Evolutionary conservation across 37 sponge, comb jelly and placozoan genomes (phyloP), one percentile per base, ranked within the genome.

Genomic region (Axinella damicornis): DNA sequence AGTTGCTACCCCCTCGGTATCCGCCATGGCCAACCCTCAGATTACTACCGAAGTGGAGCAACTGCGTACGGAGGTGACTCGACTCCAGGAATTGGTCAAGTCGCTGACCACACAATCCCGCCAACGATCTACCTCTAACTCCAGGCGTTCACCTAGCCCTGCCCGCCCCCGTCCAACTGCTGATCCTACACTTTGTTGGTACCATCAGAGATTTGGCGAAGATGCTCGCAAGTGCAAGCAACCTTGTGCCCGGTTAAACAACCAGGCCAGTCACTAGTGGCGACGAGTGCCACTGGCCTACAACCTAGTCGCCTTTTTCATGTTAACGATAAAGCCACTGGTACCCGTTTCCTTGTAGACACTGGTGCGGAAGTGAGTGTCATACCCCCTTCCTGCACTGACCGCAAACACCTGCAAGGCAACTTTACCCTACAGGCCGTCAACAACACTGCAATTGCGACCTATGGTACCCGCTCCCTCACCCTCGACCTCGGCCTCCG

Each of bases 261-360:
- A 14, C 69, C 36, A 36, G 82, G 87, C 91, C 86, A 81, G 91
- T 63, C 91, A 62, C 77, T 81, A 74, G 73, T 30, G 71, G 79
- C 80, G 73, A 83, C 90, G 22, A 62, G 73, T 36, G 80, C 52
- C 52, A 36, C 81, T 84, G 90, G 90, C 90, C 77, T 9, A 57
- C 60, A 27, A 66, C 62, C 76, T 25, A 90, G 90, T 90, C 90
- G 81, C 85, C 85, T 84, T 21, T 71, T 89, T n/a, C 75, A 65
- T 53, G n/a, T 88, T 5, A 64, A 33, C 28, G 83, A 88, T 65
- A 25, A 40, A 27, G 25, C 33, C 5, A 62, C 53, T 57, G 73
- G 63, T 40, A 28, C 32, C 27, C 65, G 65, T 36, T 82, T 82
- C 58, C 83, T 88, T 20, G 77, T 88, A 20, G 83, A 88, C 81